Base-by-base conservation (phyloP, 2,888 invertebrate genomes). In the Ormyrus pomaceus region DNA sequence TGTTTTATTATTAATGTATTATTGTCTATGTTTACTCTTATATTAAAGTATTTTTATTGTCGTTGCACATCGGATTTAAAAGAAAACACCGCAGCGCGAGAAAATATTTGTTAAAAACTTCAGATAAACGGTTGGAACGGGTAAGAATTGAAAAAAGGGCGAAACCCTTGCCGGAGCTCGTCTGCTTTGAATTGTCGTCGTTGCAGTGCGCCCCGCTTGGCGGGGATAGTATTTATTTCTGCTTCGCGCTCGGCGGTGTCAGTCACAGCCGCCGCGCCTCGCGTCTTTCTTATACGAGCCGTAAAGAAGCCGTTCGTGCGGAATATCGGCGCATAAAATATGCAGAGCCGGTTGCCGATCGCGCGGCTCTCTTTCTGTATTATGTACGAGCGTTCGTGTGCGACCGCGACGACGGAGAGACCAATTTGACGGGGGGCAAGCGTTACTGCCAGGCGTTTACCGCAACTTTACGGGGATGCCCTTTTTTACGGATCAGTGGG, bases 171-270 rank as follows among this genome's bases (percentile, higher is more conserved):
- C 75, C 10, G 56, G 53, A 53, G 34, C 48, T 65, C 51, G 82
- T 82, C 86, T 86, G 87, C 82, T 83, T 84, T 84, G 86, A 87
- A 89, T 88, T 87, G 89, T 88, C 89, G 87, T 89, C 88, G 88
- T 87, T 86, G 85, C 84, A 83, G 7, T 87, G 88, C 84, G 85
- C 0, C 19, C 19, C 51, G 50, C 4, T 34, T 34, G 34, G 34
- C 34, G 34, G 34, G 34, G 34, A 34, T 7, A 6, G 87, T 88
- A 89, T 89, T 89, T 90, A 90, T 90, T 88, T 87, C 84, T 81
- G 82, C 76, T 77, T 81, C 77, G 74, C 76, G 50, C 11, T 34
- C 50, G 56, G 55, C 64, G 81, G 85, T 86, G 88, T 88, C 87
- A 87, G 80, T 87, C 87, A 86, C 88, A 87, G 86, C 83, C 68